A percentile compares a stretch with the other conserved stretches of the same genome.
Conservation (phyloP, 2,113 vertebrate species). For the Notothenia rossii region DNA sequence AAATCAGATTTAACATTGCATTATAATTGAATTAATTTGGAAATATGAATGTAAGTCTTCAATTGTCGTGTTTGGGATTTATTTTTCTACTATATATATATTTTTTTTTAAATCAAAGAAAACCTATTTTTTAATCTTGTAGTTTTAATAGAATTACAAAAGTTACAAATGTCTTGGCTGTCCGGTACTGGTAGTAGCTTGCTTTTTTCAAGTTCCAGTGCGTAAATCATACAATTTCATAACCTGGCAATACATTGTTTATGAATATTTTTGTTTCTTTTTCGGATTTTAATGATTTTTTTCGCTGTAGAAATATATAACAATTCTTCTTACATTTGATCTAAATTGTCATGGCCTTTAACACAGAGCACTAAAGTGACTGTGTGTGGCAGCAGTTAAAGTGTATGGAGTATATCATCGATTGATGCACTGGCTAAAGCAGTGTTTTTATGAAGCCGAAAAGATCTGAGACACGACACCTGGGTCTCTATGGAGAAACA, state of each 20-base stretch:
- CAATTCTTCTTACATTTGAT: background rate
- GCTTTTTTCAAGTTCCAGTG: conserved; percentile 13
- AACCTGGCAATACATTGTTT: background rate
- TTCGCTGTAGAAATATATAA: background rate
- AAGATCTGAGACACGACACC: conserved; percentile 71
- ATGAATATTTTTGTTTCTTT: conserved; percentile 6
- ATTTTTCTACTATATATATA: background rate
- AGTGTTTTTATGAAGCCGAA: conserved; percentile 74
- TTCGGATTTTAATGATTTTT: background rate
- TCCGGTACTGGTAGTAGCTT: conserved; percentile 1
- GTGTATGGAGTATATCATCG: conserved; percentile 60
- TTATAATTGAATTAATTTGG: background rate
- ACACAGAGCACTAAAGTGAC: conserved; percentile 30
- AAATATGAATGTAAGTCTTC: conserved; percentile 5
- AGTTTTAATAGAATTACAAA: conserved; percentile 2
- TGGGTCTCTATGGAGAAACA: conserved; percentile 76
- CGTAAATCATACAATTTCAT: background rate
- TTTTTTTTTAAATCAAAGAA: conserved; percentile 43
- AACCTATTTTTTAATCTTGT: conserved; percentile 4
- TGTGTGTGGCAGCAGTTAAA: conserved; percentile 41
- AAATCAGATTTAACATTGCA: conserved; percentile 1
- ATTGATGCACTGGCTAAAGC: conserved; percentile 64
- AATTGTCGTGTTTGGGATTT: background rate
- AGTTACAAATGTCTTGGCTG: background rate
- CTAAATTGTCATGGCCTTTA: conserved; percentile 39